A percentile compares a stretch with the other conserved stretches of the same genome.
phyloP scores from a whole-genome alignment of 2,888 invertebrate species.

The Bembecia ichneumoniformis region DNA sequence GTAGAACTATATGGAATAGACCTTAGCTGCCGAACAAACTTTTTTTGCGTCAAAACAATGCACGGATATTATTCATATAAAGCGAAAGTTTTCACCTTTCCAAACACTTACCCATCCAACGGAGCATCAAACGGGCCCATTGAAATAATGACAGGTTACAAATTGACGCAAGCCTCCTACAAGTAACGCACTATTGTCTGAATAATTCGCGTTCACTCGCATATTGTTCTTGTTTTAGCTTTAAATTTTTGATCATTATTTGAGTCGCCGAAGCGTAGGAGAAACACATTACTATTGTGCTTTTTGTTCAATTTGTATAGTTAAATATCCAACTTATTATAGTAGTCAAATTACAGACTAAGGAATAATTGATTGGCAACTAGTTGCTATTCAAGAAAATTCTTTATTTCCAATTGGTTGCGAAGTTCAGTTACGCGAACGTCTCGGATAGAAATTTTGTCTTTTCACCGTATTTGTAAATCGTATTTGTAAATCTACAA shows the following conservation, averaged over 20 bases:
- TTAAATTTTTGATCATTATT: conserved; percentile 20
- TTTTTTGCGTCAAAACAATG: conserved; percentile 8
- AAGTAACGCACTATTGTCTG: conserved; percentile 6
- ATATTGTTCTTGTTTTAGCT: conserved; percentile 6
- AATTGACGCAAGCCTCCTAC: conserved; percentile 46
- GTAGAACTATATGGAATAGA: too few relatives aligned
- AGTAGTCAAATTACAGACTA: too few relatives aligned
- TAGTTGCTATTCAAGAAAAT: not conserved
- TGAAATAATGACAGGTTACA: conserved; percentile 57
- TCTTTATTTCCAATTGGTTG: not conserved
- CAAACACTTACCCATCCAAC: conserved; percentile 36
- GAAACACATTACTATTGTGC: conserved; percentile 5
- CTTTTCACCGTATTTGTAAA: too few relatives aligned
- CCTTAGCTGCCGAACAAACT: not conserved
- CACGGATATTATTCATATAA: conserved; percentile 16
- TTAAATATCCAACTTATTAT: too few relatives aligned
- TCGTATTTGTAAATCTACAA: too few relatives aligned
- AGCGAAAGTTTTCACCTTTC: conserved; percentile 27
- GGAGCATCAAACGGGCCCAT: conserved; percentile 50
- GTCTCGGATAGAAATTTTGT: too few relatives aligned
- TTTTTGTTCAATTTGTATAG: not conserved
- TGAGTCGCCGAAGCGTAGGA: conserved; percentile 26
- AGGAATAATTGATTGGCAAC: not conserved
- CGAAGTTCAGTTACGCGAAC: too few relatives aligned
- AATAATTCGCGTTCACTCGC: conserved; percentile 17